Evolutionary conservation across 2,888 invertebrate species (phyloP).

Genomic region (Tineola bisselliella): DNA sequence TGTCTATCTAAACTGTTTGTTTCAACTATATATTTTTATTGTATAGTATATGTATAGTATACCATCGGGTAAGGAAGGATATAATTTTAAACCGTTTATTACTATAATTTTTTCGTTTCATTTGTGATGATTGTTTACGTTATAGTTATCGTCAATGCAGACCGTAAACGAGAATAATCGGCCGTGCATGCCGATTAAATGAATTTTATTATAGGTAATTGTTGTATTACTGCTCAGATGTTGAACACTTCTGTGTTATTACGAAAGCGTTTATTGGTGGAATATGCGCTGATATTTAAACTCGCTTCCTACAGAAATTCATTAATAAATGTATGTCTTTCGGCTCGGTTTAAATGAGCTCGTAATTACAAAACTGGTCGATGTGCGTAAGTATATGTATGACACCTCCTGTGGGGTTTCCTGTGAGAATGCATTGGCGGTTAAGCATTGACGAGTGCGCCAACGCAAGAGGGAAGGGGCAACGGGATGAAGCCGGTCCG

Average conservation of each 20-base stretch:
- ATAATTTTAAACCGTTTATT: not conserved
- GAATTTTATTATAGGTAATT: constrained; percentile 12
- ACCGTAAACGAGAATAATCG: constrained; percentile 13
- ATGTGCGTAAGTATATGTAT: constrained; percentile 3
- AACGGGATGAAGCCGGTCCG: constrained; percentile 58
- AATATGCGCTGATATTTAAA: not conserved
- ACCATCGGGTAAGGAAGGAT: not conserved
- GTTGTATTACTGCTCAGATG: not conserved
- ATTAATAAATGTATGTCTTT: not conserved
- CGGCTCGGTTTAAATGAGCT: not conserved
- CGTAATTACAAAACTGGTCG: constrained; percentile 7
- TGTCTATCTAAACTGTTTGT: not conserved
- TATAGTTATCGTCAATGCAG: constrained; percentile 9
- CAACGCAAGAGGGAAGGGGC: constrained; percentile 41
- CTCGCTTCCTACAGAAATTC: not conserved
- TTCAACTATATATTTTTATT: not conserved
- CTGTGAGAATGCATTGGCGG: constrained; percentile 13
- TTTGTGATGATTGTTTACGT: constrained; percentile 10
- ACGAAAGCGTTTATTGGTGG: not conserved
- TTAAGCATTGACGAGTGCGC: constrained; percentile 27
- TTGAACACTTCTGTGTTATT: constrained; percentile 5
- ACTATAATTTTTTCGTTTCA: not conserved
- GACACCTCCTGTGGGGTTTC: constrained; percentile 11
- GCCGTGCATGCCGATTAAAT: constrained; percentile 11
- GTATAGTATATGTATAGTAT: not conserved